Percentiles rank a stretch among this genome's conserved stretches.
These are phyloP conservation scores for Lepisosteus osseus DNA, from an alignment of 2,113 vertebrate genomes.

Conservation along the genomic window DNA sequence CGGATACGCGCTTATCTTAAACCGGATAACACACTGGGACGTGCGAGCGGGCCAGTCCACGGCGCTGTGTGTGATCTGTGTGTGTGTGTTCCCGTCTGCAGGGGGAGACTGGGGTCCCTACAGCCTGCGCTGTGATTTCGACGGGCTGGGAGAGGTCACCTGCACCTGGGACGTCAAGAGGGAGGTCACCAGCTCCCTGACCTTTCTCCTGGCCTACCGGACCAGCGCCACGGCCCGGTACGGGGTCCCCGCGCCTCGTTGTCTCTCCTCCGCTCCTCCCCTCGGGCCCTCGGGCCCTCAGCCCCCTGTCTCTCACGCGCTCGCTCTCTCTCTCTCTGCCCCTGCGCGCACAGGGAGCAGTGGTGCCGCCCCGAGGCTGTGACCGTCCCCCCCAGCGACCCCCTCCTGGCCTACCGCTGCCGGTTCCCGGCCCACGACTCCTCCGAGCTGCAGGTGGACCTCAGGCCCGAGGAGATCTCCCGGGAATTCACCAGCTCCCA, in stretches of 20 bases:
- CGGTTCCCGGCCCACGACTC: too few relatives aligned
- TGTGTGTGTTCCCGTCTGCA: not conserved
- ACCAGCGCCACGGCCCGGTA: constrained; percentile 14
- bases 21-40: too few relatives aligned
- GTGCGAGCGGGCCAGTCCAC: too few relatives aligned
- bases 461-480: too few relatives aligned
- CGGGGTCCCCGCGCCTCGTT: not conserved
- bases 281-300: not conserved
- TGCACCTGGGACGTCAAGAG: constrained; percentile 58
- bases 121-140: constrained; percentile 49
- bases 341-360: not conserved
- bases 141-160: constrained; percentile 32
- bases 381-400: too few relatives aligned
- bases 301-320: not conserved
- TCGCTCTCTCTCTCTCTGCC: not conserved
- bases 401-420: too few relatives aligned
- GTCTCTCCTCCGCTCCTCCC: not conserved
- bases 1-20: too few relatives aligned
- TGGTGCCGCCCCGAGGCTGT: too few relatives aligned
- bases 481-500: too few relatives aligned
- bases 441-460: too few relatives aligned
- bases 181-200: constrained; percentile 38
- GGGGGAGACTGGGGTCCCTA: constrained; percentile 23
- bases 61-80: not conserved
- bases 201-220: constrained; percentile 45